Evolutionary conservation across 2,888 invertebrate species (phyloP).

Genomic region (Amiota minor): DNA sequence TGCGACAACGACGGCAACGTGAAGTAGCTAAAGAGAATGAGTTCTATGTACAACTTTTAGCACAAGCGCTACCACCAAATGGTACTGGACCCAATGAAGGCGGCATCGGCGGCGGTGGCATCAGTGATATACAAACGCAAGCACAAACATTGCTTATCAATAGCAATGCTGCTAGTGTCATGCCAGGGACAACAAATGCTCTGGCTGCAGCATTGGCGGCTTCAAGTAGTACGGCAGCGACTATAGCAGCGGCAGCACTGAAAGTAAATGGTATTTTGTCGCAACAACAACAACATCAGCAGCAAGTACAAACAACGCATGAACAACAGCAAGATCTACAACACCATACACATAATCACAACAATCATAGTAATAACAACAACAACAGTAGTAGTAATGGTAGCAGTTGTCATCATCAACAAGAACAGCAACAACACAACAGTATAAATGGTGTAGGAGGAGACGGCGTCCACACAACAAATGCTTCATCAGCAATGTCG

Average conservation of each 20-base stretch:
- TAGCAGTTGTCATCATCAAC: slow-evolving; percentile 31
- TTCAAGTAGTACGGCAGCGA: slow-evolving; percentile 11
- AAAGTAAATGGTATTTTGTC: slow-evolving; percentile 65
- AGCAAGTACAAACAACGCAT: slow-evolving; percentile 45
- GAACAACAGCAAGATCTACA: slow-evolving; percentile 57
- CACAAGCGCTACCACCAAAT: slow-evolving; percentile 88
- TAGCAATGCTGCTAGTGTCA: slow-evolving; percentile 41
- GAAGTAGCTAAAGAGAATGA: slow-evolving; percentile 96
- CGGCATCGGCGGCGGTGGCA: not conserved
- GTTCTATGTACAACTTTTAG: slow-evolving; percentile 92
- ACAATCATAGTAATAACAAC: slow-evolving; percentile 48
- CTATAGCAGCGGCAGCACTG: slow-evolving; percentile 38
- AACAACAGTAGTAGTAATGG: slow-evolving; percentile 47
- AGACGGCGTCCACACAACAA: slow-evolving; percentile 28
- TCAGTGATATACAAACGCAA: slow-evolving; percentile 42
- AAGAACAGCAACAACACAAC: slow-evolving; percentile 19
- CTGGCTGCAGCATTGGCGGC: slow-evolving; percentile 36
- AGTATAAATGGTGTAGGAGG: slow-evolving; percentile 35
- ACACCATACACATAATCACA: slow-evolving; percentile 54
- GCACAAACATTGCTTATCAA: slow-evolving; percentile 42
- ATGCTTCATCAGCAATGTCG: slow-evolving; percentile 40
- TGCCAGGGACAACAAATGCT: slow-evolving; percentile 46
- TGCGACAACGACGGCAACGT: slow-evolving; percentile 91
- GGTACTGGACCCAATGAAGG: slow-evolving; percentile 46
- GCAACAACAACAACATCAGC: slow-evolving; percentile 58